phyloP scores from a whole-genome alignment of 2,113 vertebrate genomes.

The Hemiscyllium ocellatum region DNA sequence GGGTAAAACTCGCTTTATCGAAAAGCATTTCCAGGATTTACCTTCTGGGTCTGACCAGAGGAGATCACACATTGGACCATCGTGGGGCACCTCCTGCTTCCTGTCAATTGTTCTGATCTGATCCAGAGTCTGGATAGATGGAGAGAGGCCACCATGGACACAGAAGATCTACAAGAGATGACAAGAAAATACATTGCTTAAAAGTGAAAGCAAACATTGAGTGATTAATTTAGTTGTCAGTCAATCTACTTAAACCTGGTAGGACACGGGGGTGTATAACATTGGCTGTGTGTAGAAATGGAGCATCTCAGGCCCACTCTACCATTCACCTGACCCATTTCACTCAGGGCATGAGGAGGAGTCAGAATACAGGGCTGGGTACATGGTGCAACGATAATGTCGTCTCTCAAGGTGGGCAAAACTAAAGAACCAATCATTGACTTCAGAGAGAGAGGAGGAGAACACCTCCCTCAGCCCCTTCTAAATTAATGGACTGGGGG shows the following conservation, averaged over 20 bases:
- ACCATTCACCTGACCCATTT: not conserved
- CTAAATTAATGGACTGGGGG: too few relatives aligned
- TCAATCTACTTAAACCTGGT: not conserved
- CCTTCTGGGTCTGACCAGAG: slow-evolving; percentile 94
- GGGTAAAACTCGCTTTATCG: not conserved
- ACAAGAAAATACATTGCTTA: not conserved
- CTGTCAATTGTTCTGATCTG: slow-evolving; percentile 92
- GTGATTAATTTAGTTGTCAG: not conserved
- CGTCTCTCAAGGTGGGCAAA: too few relatives aligned
- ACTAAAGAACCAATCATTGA: too few relatives aligned
- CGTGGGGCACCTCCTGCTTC: slow-evolving; percentile 90
- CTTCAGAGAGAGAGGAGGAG: too few relatives aligned
- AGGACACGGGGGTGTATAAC: slow-evolving; percentile 49
- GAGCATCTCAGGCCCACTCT: not conserved
- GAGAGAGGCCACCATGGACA: slow-evolving; percentile 85
- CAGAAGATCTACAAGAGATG: slow-evolving; percentile 60
- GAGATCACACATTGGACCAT: slow-evolving; percentile 91
- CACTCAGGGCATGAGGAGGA: too few relatives aligned
- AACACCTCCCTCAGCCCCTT: too few relatives aligned
- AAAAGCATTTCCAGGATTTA: slow-evolving; percentile 43
- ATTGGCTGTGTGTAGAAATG: not conserved
- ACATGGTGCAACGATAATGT: too few relatives aligned
- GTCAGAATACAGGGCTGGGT: too few relatives aligned
- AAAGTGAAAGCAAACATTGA: not conserved
- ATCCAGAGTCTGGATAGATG: slow-evolving; percentile 89